Evolutionary conservation across 37 sponge, comb jelly and placozoan genomes (phyloP).

Genomic region (Axinella damicornis): DNA sequence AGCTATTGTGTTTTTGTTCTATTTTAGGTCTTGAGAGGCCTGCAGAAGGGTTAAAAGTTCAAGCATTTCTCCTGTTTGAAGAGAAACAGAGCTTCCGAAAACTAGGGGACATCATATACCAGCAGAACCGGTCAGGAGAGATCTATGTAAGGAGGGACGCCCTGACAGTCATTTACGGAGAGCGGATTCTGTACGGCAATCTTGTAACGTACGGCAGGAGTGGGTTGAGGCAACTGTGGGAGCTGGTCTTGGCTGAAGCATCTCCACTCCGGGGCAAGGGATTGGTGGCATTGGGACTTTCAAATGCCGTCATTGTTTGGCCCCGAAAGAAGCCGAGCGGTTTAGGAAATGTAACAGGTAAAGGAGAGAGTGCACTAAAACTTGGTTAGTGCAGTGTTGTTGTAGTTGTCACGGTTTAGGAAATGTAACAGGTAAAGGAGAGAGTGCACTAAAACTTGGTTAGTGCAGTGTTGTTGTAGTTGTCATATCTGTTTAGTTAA

Average conservation of each 20-base stretch:
- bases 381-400: too few species aligned
- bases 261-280: constrained; percentile 49
- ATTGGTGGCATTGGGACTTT: constrained; percentile 41
- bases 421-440: constrained; percentile 24
- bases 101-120: constrained; percentile 64
- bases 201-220: constrained; percentile 56
- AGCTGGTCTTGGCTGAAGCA: constrained; percentile 21
- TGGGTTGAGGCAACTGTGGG: constrained; percentile 50
- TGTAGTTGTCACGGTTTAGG: background rate
- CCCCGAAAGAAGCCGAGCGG: constrained; percentile 21
- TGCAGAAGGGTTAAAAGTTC: background rate
- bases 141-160: constrained; percentile 61
- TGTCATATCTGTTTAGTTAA: constrained; percentile 11
- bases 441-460: too few species aligned
- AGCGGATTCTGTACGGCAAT: constrained; percentile 50
- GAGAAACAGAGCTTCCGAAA: constrained; percentile 66
- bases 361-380: background rate
- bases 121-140: constrained; percentile 54
- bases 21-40: too few species aligned
- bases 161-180: constrained; percentile 52
- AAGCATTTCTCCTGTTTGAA: constrained; percentile 54
- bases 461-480: too few species aligned
- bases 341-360: constrained; percentile 34
- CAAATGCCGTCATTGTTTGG: constrained; percentile 44
- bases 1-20: too few species aligned